Percentiles rank a stretch among this genome's conserved stretches.
These are phyloP conservation scores for Oncorhynchus keta DNA, from an alignment of 2,113 vertebrate genomes.

Conservation along the genomic window DNA sequence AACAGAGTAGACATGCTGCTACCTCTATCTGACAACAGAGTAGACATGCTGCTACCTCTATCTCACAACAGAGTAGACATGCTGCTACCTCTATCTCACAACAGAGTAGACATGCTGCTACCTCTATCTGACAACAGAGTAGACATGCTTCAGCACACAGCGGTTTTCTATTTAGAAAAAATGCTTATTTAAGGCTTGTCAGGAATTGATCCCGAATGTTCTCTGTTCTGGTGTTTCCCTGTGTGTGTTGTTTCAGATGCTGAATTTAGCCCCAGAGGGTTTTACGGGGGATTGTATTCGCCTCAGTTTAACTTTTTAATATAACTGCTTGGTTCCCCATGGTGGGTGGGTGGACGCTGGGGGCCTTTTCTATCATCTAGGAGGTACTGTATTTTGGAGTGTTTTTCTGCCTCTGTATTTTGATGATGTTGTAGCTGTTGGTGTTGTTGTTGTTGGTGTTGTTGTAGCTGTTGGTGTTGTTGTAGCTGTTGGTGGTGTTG, in stretches of 20 bases:
- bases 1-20: no score
- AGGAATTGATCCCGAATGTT: background rate
- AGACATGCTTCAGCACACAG: conserved; percentile 1
- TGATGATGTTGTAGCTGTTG: background rate
- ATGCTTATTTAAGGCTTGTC: background rate
- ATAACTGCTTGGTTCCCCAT: background rate
- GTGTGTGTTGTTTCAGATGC: background rate
- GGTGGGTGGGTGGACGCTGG: background rate
- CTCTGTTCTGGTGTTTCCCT: background rate
- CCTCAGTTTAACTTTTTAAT: background rate
- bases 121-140: no score
- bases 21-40: no score
- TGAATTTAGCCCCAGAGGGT: background rate
- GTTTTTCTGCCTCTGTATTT: background rate
- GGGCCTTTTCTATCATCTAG: background rate
- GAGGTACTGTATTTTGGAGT: background rate
- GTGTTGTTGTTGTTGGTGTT: no score
- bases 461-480: no score
- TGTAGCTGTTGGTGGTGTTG: no score
- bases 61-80: no score
- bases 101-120: no score
- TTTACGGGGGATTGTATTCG: background rate
- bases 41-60: no score
- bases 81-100: no score
- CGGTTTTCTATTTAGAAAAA: no score